A percentile compares a stretch with the other conserved stretches of the same genome.
phyloP scores from a whole-genome alignment of 2,113 vertebrate species.

The Romanogobio albipinnatus region DNA sequence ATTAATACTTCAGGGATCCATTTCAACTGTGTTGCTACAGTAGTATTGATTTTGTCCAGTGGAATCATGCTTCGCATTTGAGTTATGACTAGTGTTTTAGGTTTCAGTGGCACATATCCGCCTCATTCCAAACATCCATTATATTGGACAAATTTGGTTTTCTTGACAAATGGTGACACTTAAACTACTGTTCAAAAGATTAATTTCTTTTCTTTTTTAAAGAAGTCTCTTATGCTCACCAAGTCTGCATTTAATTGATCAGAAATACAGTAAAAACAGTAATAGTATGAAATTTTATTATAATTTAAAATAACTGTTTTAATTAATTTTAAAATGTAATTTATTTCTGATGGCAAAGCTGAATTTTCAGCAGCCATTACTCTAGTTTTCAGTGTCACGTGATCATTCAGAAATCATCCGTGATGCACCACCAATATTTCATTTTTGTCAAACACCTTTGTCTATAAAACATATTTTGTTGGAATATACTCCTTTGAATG shows the following conservation, averaged over 20 bases:
- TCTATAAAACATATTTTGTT: no score
- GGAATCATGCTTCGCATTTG: not conserved
- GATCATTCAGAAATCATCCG: no score
- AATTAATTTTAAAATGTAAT: not conserved
- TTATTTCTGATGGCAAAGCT: no score
- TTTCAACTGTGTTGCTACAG: not conserved
- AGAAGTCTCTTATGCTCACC: no score
- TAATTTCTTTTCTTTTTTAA: no score
- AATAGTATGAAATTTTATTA: not conserved
- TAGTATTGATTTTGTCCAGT: not conserved
- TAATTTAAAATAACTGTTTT: not conserved
- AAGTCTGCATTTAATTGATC: no score
- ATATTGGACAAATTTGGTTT: not conserved
- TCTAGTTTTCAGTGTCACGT: no score
- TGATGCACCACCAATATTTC: no score
- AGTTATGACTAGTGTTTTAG: not conserved
- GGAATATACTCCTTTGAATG: no score
- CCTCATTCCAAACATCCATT: not conserved
- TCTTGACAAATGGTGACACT: not conserved
- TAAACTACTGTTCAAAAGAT: no score
- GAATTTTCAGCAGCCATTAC: no score
- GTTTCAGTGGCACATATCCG: not conserved
- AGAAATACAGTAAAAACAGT: not conserved
- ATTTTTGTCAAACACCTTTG: no score
- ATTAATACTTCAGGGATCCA: not conserved